These are phyloP conservation scores for Rhinichthys osculus DNA, from an alignment of 2,797 vertebrate species.

Conservation along the genomic window DNA sequence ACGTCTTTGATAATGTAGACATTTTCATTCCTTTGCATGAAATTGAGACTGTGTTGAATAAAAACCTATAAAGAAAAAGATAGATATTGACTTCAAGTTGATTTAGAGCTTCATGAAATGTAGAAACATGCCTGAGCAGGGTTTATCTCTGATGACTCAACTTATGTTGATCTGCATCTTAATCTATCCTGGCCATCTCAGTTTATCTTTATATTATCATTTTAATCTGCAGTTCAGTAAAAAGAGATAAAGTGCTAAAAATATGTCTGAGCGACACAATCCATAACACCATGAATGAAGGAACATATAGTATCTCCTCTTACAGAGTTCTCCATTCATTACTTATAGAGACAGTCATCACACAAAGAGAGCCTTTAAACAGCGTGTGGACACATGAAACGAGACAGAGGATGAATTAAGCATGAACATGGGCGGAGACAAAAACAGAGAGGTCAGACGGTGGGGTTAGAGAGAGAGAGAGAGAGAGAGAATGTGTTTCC, in stretches of 20 bases:
- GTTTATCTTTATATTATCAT: not conserved
- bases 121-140: conserved; percentile 21
- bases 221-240: not conserved
- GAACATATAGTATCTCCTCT: not conserved
- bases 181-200: not conserved
- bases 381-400: conserved; percentile 7
- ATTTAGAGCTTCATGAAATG: not conserved
- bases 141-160: not conserved
- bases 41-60: not conserved
- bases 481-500: conserved; percentile 45
- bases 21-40: not conserved
- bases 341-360: not conserved
- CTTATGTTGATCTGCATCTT: not conserved
- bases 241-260: not conserved
- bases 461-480: conserved; percentile 19
- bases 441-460: conserved; percentile 24
- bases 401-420: conserved; percentile 42
- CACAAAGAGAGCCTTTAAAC: conserved; percentile 45
- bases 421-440: conserved; percentile 9
- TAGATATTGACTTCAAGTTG: not conserved
- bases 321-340: conserved; percentile 2
- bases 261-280: not conserved
- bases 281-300: not conserved
- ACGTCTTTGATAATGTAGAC: not conserved
- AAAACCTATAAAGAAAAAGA: not conserved